phyloP scores from a whole-genome alignment of 1,140 invertebrate genomes.

The Brachionus koreanus region DNA sequence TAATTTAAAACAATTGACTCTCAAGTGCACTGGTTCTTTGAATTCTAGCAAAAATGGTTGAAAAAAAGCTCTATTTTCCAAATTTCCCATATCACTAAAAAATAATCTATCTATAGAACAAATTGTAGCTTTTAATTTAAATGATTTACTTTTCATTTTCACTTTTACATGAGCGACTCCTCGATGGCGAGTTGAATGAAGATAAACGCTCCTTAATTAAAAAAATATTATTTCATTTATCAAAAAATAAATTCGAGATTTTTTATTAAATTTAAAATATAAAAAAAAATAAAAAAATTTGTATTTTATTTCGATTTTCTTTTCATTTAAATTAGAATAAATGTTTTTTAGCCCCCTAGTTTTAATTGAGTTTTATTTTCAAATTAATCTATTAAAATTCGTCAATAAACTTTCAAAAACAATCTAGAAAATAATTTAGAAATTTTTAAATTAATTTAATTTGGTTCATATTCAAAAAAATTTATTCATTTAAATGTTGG shows the following conservation, averaged over 20 bases:
- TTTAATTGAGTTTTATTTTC: too few species aligned
- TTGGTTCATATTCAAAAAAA: too few species aligned
- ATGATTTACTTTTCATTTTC: not conserved
- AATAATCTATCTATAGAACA: not conserved
- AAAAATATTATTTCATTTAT: too few species aligned
- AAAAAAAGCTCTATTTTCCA: not conserved
- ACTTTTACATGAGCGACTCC: not conserved
- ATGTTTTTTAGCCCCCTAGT: too few species aligned
- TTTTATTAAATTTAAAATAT: not conserved
- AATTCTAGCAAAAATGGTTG: conserved; percentile 23
- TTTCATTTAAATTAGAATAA: too few species aligned
- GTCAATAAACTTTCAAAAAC: too few species aligned
- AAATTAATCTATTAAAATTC: too few species aligned
- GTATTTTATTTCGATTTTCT: too few species aligned
- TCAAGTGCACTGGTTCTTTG: not conserved
- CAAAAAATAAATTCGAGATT: not conserved
- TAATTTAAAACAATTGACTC: conserved; percentile 24
- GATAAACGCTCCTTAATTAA: conserved; percentile 5
- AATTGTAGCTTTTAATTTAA: not conserved
- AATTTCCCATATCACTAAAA: not conserved
- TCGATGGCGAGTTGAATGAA: conserved; percentile 14
- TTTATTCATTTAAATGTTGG: too few species aligned
- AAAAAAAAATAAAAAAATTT: too few species aligned
- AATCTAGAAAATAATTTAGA: too few species aligned
- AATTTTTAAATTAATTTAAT: too few species aligned